Evolutionary conservation across 2,113 vertebrate genomes (phyloP).

Genomic region (Castor canadensis): DNA sequence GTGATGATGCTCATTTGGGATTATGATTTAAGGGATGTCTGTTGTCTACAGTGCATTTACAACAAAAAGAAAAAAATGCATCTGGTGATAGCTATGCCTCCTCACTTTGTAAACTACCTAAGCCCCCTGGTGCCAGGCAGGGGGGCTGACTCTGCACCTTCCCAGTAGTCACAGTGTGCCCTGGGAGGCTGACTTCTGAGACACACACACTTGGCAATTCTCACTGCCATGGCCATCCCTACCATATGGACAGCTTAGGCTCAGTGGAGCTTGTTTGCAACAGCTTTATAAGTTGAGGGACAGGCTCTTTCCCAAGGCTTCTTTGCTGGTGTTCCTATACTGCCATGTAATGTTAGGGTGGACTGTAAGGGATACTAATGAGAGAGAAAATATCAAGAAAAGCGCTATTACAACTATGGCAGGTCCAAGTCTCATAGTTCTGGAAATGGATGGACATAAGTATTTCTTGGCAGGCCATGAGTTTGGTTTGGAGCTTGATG

Average conservation of each 20-base stretch:
- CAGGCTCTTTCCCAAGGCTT: neutral
- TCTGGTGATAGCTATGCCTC: neutral
- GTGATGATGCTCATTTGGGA: neutral
- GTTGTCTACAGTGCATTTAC: neutral
- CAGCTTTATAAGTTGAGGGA: neutral
- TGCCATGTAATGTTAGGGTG: neutral
- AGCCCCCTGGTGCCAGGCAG: neutral
- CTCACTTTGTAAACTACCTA: neutral
- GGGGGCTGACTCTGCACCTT: neutral
- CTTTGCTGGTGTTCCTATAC: neutral
- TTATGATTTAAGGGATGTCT: neutral
- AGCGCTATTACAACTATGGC: constrained; percentile 26
- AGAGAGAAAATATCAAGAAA: constrained; percentile 42
- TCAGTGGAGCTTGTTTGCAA: neutral
- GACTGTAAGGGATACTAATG: constrained; percentile 12
- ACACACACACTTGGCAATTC: neutral
- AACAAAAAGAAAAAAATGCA: neutral
- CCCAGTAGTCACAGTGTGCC: neutral
- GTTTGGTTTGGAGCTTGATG: constrained; percentile 73
- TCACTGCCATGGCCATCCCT: neutral
- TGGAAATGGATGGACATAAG: constrained; percentile 50
- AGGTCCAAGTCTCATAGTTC: constrained; percentile 52
- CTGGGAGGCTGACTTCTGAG: neutral
- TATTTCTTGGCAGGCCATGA: constrained; percentile 64
- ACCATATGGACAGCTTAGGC: neutral